Evolutionary conservation across 2,113 vertebrate species (phyloP).

Genomic region (Typhlomys cinereus): DNA sequence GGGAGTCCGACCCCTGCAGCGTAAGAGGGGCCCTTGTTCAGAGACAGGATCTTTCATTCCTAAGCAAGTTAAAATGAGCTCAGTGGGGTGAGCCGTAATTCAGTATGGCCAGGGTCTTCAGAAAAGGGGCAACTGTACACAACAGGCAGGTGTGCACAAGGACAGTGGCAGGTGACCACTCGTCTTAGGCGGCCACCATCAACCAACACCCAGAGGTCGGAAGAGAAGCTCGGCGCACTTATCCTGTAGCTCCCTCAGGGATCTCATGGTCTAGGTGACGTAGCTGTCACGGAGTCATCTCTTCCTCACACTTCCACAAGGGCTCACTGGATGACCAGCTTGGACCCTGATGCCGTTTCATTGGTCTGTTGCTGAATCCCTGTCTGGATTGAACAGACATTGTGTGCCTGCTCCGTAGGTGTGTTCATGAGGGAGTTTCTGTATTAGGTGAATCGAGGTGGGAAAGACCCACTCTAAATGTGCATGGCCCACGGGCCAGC

Average conservation of each 20-base stretch:
- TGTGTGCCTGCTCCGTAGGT: too few relatives aligned
- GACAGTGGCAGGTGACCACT: background rate
- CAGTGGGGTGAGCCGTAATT: background rate
- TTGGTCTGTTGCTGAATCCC: too few relatives aligned
- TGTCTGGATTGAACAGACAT: too few relatives aligned
- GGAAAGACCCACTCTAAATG: background rate
- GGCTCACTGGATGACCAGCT: too few relatives aligned
- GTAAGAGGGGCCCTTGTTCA: background rate
- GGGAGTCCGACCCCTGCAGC: background rate
- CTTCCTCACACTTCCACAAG: too few relatives aligned
- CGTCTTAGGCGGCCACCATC: background rate
- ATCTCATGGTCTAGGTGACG: too few relatives aligned
- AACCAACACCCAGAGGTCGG: background rate
- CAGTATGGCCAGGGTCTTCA: background rate
- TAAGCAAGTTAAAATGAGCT: background rate
- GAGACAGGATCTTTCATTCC: background rate
- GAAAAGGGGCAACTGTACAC: background rate
- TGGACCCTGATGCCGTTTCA: too few relatives aligned
- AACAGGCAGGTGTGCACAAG: background rate
- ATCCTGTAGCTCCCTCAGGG: background rate
- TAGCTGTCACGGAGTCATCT: too few relatives aligned
- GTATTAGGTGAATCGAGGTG: background rate
- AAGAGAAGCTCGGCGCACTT: background rate
- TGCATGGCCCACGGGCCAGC: background rate
- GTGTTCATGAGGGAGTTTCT: background rate